These are phyloP conservation scores for Copsychus sechellarum DNA, from an alignment of 2,113 vertebrate species.

Conservation along the genomic window DNA sequence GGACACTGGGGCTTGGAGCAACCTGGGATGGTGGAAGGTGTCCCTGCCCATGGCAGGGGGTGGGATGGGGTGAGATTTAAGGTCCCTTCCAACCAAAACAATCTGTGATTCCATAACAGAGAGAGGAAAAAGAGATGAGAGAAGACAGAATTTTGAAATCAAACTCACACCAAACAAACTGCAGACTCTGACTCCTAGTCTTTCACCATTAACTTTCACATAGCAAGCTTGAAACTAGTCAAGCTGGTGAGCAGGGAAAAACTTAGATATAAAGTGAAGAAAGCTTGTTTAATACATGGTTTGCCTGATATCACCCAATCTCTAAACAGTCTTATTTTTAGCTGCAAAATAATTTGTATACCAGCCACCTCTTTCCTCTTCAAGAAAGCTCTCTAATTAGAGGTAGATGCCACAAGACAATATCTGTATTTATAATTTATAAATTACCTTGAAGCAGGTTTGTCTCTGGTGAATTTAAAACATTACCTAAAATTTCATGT, in stretches of 20 bases:
- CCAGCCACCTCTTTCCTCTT: background rate
- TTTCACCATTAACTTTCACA: background rate
- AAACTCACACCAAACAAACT: background rate
- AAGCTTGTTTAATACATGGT: background rate
- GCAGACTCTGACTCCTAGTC: background rate
- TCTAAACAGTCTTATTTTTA: background rate
- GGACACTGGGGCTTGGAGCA: background rate
- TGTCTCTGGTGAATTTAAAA: slow-evolving; percentile 22
- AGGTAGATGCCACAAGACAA: slow-evolving; percentile 35
- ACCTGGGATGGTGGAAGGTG: background rate
- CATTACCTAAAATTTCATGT: slow-evolving; percentile 18
- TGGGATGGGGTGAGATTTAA: background rate
- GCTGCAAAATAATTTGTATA: background rate
- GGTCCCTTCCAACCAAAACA: background rate
- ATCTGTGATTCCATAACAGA: background rate
- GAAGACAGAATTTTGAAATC: background rate
- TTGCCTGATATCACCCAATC: background rate
- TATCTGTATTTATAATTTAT: slow-evolving; percentile 52
- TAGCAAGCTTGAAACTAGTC: background rate
- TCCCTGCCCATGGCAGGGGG: background rate
- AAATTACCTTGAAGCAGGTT: slow-evolving; percentile 49
- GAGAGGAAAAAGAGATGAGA: background rate
- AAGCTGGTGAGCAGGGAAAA: background rate
- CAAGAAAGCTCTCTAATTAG: slow-evolving; percentile 58
- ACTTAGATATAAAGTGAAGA: background rate